These are phyloP conservation scores for Sinosuthora webbiana DNA, from an alignment of 2,113 vertebrate genomes.

Conservation along the genomic window DNA sequence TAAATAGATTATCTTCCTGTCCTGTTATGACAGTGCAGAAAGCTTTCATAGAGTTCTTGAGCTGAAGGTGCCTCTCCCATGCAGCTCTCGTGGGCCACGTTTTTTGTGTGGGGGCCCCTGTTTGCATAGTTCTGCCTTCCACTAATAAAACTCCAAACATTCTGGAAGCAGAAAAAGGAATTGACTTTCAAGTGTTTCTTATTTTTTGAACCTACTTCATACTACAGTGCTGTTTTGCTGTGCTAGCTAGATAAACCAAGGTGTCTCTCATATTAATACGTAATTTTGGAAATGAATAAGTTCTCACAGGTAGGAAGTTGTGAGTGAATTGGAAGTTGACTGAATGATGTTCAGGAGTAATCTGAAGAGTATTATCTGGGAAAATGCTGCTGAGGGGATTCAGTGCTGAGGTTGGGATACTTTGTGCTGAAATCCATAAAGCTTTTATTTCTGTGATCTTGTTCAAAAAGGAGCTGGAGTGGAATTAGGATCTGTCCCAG, in stretches of 20 bases:
- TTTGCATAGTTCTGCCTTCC: not conserved
- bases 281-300: not conserved
- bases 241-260: not conserved
- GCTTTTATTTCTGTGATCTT: not conserved
- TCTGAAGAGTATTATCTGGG: not conserved
- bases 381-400: not conserved
- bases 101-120: not conserved
- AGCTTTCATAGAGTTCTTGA: not conserved
- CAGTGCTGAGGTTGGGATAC: not conserved
- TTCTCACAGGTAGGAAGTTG: not conserved
- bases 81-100: not conserved
- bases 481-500: not conserved
- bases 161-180: not conserved
- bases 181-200: not conserved
- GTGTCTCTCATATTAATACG: not conserved
- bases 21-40: not conserved
- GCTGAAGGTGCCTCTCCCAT: not conserved
- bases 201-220: not conserved
- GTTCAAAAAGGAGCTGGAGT: not conserved
- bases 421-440: not conserved
- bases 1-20: not conserved
- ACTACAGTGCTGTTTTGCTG: not conserved
- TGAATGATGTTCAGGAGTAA: not conserved
- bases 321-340: not conserved
- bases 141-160: not conserved